phyloP scores from a whole-genome alignment of 2,113 vertebrate genomes.

The Sporophila hypoxantha region DNA sequence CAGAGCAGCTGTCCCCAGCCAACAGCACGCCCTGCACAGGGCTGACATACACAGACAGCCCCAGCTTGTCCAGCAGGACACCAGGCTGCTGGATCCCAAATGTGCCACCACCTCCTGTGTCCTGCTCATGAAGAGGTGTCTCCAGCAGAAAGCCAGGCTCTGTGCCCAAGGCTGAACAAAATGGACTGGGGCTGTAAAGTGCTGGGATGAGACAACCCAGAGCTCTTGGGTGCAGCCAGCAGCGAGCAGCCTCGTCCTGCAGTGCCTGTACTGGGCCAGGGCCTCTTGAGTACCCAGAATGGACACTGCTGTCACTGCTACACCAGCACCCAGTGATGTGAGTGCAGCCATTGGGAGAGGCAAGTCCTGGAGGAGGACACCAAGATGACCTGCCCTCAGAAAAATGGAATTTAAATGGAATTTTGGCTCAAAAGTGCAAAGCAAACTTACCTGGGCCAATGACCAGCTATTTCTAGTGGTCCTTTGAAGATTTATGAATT shows the following conservation, averaged over 20 bases:
- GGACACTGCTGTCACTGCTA: not conserved
- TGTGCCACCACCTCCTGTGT: too few species aligned
- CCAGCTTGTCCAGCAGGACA: not conserved
- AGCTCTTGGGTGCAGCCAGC: accelerated
- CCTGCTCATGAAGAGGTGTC: not conserved
- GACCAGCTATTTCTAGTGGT: not conserved
- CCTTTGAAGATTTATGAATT: not conserved
- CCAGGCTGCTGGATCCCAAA: not conserved
- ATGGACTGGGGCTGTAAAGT: not conserved
- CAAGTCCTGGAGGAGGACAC: not conserved
- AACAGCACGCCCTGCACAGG: not conserved
- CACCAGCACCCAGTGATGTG: accelerated
- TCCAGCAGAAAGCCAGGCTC: not conserved
- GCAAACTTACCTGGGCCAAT: not conserved
- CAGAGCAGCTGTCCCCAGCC: not conserved
- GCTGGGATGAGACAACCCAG: not conserved
- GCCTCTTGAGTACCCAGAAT: not conserved
- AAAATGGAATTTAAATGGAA: not conserved
- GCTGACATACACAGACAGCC: not conserved
- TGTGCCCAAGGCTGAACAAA: not conserved
- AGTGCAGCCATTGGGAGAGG: not conserved
- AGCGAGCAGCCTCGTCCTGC: not conserved
- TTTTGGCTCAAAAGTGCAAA: not conserved
- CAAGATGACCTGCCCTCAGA: not conserved
- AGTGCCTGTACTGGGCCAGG: not conserved